Evolutionary conservation across 1,140 invertebrate genomes (phyloP).

Genomic region (Temnothorax curvispinosus): DNA sequence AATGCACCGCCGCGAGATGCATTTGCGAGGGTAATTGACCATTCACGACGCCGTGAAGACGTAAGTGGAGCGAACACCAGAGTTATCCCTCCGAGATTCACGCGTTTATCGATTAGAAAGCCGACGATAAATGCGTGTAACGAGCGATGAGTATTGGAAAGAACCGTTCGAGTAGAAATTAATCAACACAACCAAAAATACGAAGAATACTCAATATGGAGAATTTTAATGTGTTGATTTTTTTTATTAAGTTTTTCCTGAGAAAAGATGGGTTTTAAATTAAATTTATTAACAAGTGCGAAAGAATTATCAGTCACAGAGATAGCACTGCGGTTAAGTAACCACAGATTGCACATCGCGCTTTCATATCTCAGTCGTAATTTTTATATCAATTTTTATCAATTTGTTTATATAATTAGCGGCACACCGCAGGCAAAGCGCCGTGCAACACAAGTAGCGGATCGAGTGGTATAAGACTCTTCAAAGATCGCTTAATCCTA

Average conservation of each 20-base stretch:
- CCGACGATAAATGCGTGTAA: slow-evolving; percentile 50
- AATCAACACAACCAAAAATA: neutral
- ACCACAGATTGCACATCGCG: no score
- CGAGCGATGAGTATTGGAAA: neutral
- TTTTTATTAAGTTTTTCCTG: neutral
- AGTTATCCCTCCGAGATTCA: slow-evolving; percentile 48
- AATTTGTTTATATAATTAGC: neutral
- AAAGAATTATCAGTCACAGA: neutral
- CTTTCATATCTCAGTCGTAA: neutral
- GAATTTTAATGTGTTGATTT: neutral
- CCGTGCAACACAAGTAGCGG: neutral
- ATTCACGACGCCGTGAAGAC: slow-evolving; percentile 6
- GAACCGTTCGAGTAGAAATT: neutral
- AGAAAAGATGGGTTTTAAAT: neutral
- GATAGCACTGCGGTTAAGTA: neutral
- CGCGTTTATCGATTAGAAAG: slow-evolving; percentile 68
- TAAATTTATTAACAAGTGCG: neutral
- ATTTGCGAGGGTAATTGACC: slow-evolving; percentile 61
- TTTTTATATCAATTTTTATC: neutral
- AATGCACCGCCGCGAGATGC: slow-evolving; percentile 15
- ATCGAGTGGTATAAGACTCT: slow-evolving; percentile 46
- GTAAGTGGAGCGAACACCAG: slow-evolving; percentile 33
- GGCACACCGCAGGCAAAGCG: neutral
- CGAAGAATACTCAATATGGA: neutral
- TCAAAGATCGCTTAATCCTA: slow-evolving; percentile 75